Conservation (phyloP, 2,888 invertebrate genomes). For the Auanema freiburgensis region DNA sequence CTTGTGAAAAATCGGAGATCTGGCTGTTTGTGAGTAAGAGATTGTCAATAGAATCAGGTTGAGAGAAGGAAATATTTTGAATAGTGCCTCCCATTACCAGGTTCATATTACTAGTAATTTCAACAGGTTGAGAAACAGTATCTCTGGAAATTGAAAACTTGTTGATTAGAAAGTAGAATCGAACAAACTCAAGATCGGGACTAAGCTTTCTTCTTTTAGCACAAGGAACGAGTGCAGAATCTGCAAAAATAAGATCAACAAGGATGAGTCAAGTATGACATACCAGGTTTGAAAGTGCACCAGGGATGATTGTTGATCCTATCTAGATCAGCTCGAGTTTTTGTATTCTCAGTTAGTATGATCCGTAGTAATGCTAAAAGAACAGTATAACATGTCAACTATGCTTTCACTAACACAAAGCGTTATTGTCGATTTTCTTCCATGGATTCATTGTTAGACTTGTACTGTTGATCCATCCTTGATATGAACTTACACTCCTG, state of each 20-base stretch:
- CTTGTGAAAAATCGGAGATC: constrained; percentile 19
- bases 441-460: constrained; percentile 71
- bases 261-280: constrained; percentile 36
- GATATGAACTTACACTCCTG: background rate
- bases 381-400: background rate
- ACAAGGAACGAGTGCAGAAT: background rate
- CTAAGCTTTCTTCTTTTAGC: constrained; percentile 15
- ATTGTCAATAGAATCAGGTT: constrained; percentile 82
- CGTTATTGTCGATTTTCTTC: constrained; percentile 79
- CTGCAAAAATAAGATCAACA: constrained; percentile 10
- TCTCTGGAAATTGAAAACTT: constrained; percentile 9
- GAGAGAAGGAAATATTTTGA: constrained; percentile 73
- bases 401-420: constrained; percentile 69
- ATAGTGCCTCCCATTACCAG: background rate
- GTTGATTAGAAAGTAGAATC: constrained; percentile 3
- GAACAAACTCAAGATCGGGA: constrained; percentile 5
- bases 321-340: constrained; percentile 73
- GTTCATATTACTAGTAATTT: constrained; percentile 13
- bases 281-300: constrained; percentile 67
- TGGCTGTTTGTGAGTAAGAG: constrained; percentile 71
- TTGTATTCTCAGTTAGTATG: constrained; percentile 76
- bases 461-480: constrained; percentile 15
- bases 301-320: constrained; percentile 79
- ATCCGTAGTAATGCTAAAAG: constrained; percentile 74
- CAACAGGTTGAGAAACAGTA: constrained; percentile 22